A percentile compares a stretch with the other conserved stretches of the same genome.
phyloP scores from a whole-genome alignment of 2,113 vertebrate genomes.

The Peromyscus polionotus region DNA sequence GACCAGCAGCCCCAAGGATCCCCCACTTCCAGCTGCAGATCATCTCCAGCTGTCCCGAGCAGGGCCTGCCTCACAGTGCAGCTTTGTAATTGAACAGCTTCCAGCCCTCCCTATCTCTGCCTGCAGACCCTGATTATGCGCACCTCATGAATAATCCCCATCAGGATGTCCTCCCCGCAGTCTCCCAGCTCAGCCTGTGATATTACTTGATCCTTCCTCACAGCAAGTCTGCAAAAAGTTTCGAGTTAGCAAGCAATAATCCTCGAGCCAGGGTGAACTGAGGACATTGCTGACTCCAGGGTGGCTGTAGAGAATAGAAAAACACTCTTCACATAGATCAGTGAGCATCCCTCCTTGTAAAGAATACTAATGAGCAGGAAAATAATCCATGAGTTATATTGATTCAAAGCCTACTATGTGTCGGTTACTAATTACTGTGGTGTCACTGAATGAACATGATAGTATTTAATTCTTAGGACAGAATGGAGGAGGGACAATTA shows the following conservation, averaged over 20 bases:
- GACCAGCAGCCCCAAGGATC: neutral
- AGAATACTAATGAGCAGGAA: neutral
- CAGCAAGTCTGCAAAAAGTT: constrained; percentile 85
- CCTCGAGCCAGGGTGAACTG: constrained; percentile 81
- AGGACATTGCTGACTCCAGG: constrained; percentile 69
- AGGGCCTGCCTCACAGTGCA: constrained; percentile 58
- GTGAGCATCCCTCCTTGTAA: neutral
- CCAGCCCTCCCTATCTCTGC: constrained; percentile 78
- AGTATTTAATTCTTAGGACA: neutral
- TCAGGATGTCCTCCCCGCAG: constrained; percentile 81
- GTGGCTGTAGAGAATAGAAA: constrained; percentile 83
- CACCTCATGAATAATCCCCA: constrained; percentile 85
- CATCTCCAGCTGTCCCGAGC: constrained; percentile 50
- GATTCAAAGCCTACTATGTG: neutral
- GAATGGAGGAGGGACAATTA: neutral
- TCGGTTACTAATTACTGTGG: neutral
- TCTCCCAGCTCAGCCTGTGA: constrained; percentile 77
- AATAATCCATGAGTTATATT: neutral
- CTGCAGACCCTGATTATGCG: constrained; percentile 83
- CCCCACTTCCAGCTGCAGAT: constrained; percentile 1
- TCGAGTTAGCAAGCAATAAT: constrained; percentile 84
- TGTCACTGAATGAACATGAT: neutral
- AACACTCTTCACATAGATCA: constrained; percentile 15
- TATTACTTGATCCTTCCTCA: constrained; percentile 72
- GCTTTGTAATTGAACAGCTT: constrained; percentile 78